A percentile compares a stretch with the other conserved stretches of the same genome.
Conservation (phyloP, 1,140 invertebrate genomes). For the Papilio xuthus region DNA sequence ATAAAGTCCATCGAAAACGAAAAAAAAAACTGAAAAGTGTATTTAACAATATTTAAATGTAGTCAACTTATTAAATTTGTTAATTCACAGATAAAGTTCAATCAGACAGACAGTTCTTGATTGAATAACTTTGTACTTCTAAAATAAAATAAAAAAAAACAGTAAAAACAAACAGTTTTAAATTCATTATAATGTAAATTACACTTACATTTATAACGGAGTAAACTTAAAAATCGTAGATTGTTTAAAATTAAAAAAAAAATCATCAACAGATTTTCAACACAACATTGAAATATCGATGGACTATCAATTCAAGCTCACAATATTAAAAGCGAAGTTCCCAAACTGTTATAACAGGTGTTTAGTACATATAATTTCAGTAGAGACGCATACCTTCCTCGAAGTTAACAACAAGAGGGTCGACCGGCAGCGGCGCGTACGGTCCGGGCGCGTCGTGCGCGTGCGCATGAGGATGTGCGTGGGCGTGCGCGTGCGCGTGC, state of each 20-base stretch:
- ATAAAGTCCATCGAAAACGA: slow-evolving; percentile 12
- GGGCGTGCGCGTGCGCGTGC: slow-evolving; percentile 47
- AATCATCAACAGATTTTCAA: too few species aligned
- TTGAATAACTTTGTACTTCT: too few species aligned
- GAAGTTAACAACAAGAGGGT: slow-evolving; percentile 87
- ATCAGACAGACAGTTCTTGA: too few species aligned
- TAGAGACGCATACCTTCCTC: slow-evolving; percentile 91
- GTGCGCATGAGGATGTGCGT: slow-evolving; percentile 46
- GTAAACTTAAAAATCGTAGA: too few species aligned
- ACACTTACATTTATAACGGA: too few species aligned
- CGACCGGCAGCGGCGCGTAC: slow-evolving; percentile 80
- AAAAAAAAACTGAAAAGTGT: background rate
- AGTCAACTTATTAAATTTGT: too few species aligned
- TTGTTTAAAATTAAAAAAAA: too few species aligned
- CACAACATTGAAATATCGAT: background rate
- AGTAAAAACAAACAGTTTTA: too few species aligned
- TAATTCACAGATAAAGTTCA: too few species aligned
- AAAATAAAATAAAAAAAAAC: too few species aligned
- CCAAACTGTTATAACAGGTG: slow-evolving; percentile 47
- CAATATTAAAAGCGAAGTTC: slow-evolving; percentile 51
- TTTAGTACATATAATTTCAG: slow-evolving; percentile 77
- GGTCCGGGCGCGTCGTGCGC: slow-evolving; percentile 54
- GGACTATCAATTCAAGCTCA: slow-evolving; percentile 35
- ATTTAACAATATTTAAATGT: too few species aligned
- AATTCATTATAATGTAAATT: too few species aligned